Base-by-base conservation (phyloP, 2,797 vertebrate genomes). In the Falco concolor region DNA sequence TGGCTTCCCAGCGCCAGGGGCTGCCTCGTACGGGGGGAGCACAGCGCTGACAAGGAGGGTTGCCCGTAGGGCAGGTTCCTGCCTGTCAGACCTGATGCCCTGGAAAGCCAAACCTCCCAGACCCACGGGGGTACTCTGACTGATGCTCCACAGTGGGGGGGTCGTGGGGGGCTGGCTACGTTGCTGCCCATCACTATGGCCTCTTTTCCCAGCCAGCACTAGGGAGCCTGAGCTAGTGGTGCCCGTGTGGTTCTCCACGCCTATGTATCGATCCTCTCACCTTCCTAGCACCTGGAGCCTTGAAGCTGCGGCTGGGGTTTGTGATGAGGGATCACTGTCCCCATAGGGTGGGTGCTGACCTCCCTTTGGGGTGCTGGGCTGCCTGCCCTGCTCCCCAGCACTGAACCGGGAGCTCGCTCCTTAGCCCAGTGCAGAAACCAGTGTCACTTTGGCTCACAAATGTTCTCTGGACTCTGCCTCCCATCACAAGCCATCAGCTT, bases 291-390 rank as follows among this genome's bases (percentile, higher is more conserved):
- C 59, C 72, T 7, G 13, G 23, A 65, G 22, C 50, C 44, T 50
- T 34, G 61, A 12, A 27, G 61, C 44, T 2, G 2, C 2, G 2
- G 2, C 54, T 17, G 12, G 21, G 50, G 23, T 23, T 8, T 30
- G 36, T 60, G 57, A 21, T 0, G 1, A 25, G 10, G 67, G 38
- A 36, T 23, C 3, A 5, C 47, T 2, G 2, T 18, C 23, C 34
- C 69, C 5, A 0, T 3, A 21, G 34, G 32, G 18, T 15, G 28
- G 56, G 49, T 6, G 3, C 45, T 49, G 3, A 0, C 10, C 8
- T 68, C 17, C 8, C 6, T 2, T 6, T 19, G n/a, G 32, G 49
- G 50, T 13, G 2, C 42, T 32, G 44, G 8, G 32, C 32, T 34
- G 49, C 69, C 69, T 9, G 27, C 15, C 34, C 34, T 17, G 30